These are phyloP conservation scores for Periplaneta americana DNA, from an alignment of 1,140 invertebrate genomes.

Conservation along the genomic window DNA sequence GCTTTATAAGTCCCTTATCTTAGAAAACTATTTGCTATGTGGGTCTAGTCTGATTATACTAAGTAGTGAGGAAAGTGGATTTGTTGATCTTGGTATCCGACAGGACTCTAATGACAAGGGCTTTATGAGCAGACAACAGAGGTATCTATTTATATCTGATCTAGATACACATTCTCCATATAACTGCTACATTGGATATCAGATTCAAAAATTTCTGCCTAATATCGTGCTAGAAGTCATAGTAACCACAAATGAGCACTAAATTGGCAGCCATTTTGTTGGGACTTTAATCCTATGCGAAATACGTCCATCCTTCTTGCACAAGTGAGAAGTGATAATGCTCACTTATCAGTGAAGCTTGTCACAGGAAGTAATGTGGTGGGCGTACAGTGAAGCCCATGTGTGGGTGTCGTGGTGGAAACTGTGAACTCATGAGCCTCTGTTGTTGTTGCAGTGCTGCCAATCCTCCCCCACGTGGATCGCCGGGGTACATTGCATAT, in stretches of 20 bases:
- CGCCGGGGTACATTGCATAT: neutral
- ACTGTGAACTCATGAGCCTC: neutral
- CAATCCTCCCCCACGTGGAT: neutral
- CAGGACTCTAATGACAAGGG: neutral
- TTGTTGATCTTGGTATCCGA: neutral
- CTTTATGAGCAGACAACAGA: neutral
- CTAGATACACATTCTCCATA: neutral
- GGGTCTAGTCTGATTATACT: neutral
- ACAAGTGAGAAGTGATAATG: neutral
- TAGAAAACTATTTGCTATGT: neutral
- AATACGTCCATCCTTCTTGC: neutral
- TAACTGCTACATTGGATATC: neutral
- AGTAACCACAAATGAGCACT: neutral
- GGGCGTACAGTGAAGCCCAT: neutral
- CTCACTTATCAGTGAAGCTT: neutral
- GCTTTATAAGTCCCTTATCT: neutral
- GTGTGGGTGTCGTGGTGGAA: neutral
- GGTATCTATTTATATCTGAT: neutral
- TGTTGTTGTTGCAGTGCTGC: neutral
- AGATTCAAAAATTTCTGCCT: neutral
- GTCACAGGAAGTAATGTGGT: neutral
- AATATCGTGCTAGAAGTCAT: neutral
- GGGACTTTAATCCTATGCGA: neutral
- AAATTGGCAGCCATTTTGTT: neutral
- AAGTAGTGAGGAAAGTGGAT: neutral